Conservation (phyloP, 2,113 vertebrate species). For the Ammodytes dubius region DNA sequence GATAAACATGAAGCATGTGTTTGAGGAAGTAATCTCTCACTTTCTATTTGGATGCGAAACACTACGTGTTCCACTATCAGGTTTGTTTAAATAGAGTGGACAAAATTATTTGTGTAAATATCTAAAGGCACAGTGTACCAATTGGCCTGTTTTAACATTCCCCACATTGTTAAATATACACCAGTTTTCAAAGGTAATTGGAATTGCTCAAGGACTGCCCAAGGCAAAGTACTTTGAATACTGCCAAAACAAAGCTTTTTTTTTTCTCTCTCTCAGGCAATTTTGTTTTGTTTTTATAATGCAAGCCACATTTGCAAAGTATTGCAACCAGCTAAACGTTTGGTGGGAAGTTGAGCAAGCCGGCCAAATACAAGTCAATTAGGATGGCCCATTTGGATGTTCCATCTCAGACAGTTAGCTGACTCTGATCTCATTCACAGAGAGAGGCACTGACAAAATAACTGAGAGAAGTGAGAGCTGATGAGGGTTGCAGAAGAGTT, state of each 20-base stretch:
- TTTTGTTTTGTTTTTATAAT: neutral
- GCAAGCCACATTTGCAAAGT: constrained; percentile 10
- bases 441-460: neutral
- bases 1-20: neutral
- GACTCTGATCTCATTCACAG: neutral
- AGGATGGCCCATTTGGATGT: constrained; percentile 4
- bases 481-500: neutral
- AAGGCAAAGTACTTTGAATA: constrained; percentile 3
- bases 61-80: neutral
- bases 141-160: constrained; percentile 4
- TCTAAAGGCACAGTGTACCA: neutral
- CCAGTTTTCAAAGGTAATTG: neutral
- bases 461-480: neutral
- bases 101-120: neutral
- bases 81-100: neutral
- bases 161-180: constrained; percentile 12
- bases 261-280: neutral
- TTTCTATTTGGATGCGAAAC: neutral
- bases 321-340: constrained; percentile 26
- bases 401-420: constrained; percentile 18
- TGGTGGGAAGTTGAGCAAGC: neutral
- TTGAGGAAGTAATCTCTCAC: neutral
- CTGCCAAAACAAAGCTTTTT: neutral
- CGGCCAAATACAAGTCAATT: constrained; percentile 31
- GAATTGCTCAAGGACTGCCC: neutral